These are phyloP conservation scores for Tetranychus piercei DNA, from an alignment of 2,888 invertebrate species.

Conservation along the genomic window DNA sequence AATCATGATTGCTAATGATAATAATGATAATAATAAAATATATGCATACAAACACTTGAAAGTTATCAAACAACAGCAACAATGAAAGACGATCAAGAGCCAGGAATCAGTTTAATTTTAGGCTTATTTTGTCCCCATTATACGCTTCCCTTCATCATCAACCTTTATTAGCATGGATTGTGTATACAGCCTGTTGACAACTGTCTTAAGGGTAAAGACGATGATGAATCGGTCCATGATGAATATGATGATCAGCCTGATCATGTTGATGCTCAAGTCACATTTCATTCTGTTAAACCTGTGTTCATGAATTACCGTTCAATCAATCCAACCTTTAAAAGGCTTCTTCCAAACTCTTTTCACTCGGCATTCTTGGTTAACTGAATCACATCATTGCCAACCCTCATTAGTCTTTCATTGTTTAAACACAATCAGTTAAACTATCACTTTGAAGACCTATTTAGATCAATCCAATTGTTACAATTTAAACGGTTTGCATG, in stretches of 20 bases:
- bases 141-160: neutral
- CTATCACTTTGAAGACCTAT: no score
- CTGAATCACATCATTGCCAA: neutral
- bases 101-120: neutral
- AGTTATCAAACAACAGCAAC: neutral
- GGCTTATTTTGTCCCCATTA: neutral
- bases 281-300: neutral
- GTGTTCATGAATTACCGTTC: neutral
- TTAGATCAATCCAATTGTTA: no score
- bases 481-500: no score
- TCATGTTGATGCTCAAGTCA: neutral
- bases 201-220: neutral
- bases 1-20: no score
- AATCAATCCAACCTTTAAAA: neutral
- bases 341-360: neutral
- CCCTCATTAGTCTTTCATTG: no score
- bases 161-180: no score
- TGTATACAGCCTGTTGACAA: neutral
- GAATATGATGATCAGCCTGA: neutral
- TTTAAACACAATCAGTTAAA: no score
- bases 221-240: no score
- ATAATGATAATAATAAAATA: no score
- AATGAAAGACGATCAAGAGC: neutral
- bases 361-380: neutral
- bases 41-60: no score